Evolutionary conservation across 2,797 vertebrate species (phyloP).

Genomic region (Gallinago nigripennis): DNA sequence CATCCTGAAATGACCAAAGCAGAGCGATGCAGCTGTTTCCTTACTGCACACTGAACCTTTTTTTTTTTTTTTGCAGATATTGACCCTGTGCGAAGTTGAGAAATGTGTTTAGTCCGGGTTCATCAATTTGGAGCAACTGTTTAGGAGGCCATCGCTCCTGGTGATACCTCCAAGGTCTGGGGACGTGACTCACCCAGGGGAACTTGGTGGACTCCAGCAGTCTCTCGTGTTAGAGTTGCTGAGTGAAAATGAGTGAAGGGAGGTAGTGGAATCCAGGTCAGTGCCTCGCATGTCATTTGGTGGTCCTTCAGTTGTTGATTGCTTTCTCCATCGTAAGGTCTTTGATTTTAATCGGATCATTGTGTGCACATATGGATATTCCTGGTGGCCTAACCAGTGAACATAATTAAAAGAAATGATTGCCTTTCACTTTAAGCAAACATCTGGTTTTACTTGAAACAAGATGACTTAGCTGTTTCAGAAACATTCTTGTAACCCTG

Average conservation of each 20-base stretch:
- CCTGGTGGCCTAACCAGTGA: conserved; percentile 83
- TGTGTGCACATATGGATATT: conserved; percentile 82
- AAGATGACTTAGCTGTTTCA: conserved; percentile 85
- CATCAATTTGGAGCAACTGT: background rate
- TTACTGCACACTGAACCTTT: background rate
- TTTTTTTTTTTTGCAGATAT: background rate
- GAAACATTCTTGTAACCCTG: conserved; percentile 83
- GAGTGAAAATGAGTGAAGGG: conserved; percentile 47
- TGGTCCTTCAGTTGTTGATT: conserved; percentile 78
- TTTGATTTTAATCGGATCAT: conserved; percentile 83
- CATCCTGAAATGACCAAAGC: background rate
- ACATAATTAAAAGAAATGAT: conserved; percentile 86
- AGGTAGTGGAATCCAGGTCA: conserved; percentile 42
- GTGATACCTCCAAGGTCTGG: background rate
- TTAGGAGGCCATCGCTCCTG: background rate
- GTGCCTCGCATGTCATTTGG: conserved; percentile 64
- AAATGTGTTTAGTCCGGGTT: background rate
- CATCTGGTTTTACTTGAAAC: conserved; percentile 88
- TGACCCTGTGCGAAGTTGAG: background rate
- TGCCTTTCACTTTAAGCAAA: conserved; percentile 84
- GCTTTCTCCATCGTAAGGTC: conserved; percentile 74
- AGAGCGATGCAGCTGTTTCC: background rate
- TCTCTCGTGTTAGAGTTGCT: background rate
- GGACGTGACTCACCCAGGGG: background rate
- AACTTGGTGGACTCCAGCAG: background rate